A percentile compares a stretch with the other conserved stretches of the same genome.
These are phyloP conservation scores for Hippolais icterina DNA, from an alignment of 2,113 vertebrate genomes.

Conservation along the genomic window DNA sequence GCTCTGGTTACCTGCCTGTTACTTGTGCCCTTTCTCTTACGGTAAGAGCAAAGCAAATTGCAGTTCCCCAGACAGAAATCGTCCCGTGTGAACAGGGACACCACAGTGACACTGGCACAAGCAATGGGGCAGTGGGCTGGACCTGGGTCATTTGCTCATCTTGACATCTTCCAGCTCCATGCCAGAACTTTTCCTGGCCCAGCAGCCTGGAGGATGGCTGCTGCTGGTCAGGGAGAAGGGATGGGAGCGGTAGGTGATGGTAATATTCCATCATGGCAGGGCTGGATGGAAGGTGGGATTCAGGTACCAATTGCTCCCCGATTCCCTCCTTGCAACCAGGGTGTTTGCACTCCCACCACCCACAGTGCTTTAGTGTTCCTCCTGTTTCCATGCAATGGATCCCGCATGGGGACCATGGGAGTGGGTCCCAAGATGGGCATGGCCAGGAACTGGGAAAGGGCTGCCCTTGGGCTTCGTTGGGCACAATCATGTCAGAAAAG, in stretches of 20 bases:
- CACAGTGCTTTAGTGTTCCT: accelerated
- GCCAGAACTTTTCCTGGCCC: neutral
- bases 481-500: accelerated
- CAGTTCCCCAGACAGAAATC: neutral
- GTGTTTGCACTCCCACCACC: neutral
- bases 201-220: accelerated
- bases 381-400: accelerated
- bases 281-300: neutral
- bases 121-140: neutral
- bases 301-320: neutral
- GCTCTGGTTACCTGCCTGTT: neutral
- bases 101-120: accelerated
- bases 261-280: neutral
- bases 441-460: neutral
- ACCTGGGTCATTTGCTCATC: neutral
- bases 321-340: neutral
- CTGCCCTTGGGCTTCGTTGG: neutral
- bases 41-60: neutral
- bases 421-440: neutral
- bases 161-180: neutral
- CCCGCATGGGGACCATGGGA: accelerated
- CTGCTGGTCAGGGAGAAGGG: neutral
- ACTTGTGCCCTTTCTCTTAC: accelerated
- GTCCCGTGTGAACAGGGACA: neutral
- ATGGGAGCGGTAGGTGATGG: neutral